phyloP scores from a whole-genome alignment of 92 coral and sea anemone species.

The Hydrozoanthus gracilis region DNA sequence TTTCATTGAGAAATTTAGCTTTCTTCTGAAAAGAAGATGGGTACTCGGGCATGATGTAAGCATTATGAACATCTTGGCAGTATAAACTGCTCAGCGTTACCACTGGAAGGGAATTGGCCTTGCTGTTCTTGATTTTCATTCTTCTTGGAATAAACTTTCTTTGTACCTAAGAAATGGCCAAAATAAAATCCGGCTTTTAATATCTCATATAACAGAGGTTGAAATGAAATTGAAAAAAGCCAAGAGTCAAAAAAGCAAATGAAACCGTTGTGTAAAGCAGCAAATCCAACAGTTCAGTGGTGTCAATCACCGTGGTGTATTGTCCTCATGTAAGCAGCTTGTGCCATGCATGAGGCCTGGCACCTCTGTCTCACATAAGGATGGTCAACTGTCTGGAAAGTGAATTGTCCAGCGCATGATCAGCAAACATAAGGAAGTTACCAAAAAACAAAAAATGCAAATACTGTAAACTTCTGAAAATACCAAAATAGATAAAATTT shows the following conservation, averaged over 20 bases:
- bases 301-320: conserved; percentile 26
- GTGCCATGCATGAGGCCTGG: conserved; percentile 12
- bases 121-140: conserved; percentile 56
- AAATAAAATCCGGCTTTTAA: conserved; percentile 37
- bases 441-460: not conserved
- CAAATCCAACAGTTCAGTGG: conserved; percentile 36
- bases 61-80: conserved; percentile 69
- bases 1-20: conserved; percentile 70
- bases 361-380: conserved; percentile 39
- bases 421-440: conserved; percentile 36
- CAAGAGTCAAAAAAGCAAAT: conserved; percentile 33
- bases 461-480: conserved; percentile 11
- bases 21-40: conserved; percentile 72
- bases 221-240: not conserved
- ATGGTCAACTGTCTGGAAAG: conserved; percentile 35
- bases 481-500: not conserved
- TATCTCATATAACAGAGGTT: not conserved
- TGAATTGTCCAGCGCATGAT: conserved; percentile 40
- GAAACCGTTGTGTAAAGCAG: conserved; percentile 15
- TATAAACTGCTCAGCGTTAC: conserved; percentile 68
- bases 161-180: conserved; percentile 47
- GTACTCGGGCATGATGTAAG: conserved; percentile 71
- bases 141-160: conserved; percentile 44
- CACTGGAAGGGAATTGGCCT: conserved; percentile 33
- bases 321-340: conserved; percentile 29